Evolutionary conservation across 2,113 vertebrate genomes (phyloP).

Genomic region (Neofelis nebulosa): DNA sequence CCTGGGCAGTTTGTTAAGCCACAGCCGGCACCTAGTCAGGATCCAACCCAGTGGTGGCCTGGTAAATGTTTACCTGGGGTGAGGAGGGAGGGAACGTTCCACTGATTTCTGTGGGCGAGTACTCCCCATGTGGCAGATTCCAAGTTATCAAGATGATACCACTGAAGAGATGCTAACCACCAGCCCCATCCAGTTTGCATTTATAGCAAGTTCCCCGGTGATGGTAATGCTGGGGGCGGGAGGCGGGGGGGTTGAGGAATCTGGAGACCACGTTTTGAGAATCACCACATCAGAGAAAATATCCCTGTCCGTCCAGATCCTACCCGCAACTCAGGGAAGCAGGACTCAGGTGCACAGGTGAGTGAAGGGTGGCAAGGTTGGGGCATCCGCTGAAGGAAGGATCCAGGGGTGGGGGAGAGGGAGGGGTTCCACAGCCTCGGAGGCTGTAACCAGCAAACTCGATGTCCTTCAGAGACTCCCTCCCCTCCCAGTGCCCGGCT

Average conservation of each 20-base stretch:
- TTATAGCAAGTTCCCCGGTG: background rate
- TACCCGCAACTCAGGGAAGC: rapidly evolving
- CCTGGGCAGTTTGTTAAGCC: background rate
- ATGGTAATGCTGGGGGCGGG: background rate
- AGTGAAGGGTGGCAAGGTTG: rapidly evolving
- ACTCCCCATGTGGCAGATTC: background rate
- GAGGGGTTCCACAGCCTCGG: background rate
- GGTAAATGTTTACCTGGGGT: background rate
- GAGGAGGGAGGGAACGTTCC: background rate
- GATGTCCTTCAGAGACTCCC: background rate
- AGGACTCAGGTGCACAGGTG: rapidly evolving
- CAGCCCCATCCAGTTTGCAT: background rate
- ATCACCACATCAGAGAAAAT: background rate
- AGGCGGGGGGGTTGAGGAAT: too few species aligned
- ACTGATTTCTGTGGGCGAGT: too few species aligned
- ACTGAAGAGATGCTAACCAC: rapidly evolving
- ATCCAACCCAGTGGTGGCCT: background rate
- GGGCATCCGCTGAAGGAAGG: background rate
- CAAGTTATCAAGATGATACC: background rate
- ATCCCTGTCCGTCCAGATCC: background rate
- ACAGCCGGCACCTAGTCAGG: too few species aligned
- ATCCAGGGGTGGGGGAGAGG: background rate
- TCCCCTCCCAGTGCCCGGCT: background rate
- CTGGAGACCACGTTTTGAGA: background rate
- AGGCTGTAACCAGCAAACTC: background rate